A percentile compares a stretch with the other conserved stretches of the same genome.
These are phyloP conservation scores for Pelvicachromis taeniatus DNA, from an alignment of 2,113 vertebrate species.

Conservation along the genomic window DNA sequence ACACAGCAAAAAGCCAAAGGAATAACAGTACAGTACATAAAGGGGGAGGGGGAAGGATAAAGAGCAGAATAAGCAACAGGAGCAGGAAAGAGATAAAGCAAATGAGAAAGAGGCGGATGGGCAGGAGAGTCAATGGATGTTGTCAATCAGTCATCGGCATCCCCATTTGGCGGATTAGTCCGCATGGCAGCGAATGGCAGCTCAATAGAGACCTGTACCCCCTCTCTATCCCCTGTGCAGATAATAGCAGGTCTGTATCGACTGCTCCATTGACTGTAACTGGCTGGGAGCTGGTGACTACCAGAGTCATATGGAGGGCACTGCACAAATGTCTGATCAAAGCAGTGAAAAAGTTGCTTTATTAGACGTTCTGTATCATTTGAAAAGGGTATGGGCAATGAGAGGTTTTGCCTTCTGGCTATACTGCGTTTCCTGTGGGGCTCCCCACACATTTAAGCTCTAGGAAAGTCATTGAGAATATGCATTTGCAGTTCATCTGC, in stretches of 20 bases:
- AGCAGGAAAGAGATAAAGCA: conserved; percentile 18
- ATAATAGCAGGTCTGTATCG: conserved; percentile 54
- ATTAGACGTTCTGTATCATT: conserved; percentile 21
- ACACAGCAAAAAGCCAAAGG: not conserved
- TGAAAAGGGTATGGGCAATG: not conserved
- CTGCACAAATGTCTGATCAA: conserved; percentile 38
- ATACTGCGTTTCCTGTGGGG: not conserved
- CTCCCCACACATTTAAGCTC: conserved; percentile 35
- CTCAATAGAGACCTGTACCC: conserved; percentile 52
- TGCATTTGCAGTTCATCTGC: not conserved
- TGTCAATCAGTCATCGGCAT: conserved; percentile 61
- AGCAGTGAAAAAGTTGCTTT: conserved; percentile 33
- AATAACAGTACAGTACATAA: not conserved
- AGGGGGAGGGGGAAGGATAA: not conserved
- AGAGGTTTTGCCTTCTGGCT: conserved; percentile 33
- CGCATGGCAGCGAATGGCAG: conserved; percentile 42
- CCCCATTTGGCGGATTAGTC: conserved; percentile 60
- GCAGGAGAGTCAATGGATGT: conserved; percentile 30
- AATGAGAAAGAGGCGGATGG: conserved; percentile 15
- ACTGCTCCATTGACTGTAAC: conserved; percentile 52
- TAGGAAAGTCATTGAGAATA: not conserved
- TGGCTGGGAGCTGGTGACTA: conserved; percentile 22
- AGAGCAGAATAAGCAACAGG: not conserved
- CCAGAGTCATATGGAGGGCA: conserved; percentile 38
- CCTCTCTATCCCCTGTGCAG: conserved; percentile 47